Base-by-base conservation (phyloP, 2,113 vertebrate genomes). In the Percopsis transmontana region DNA sequence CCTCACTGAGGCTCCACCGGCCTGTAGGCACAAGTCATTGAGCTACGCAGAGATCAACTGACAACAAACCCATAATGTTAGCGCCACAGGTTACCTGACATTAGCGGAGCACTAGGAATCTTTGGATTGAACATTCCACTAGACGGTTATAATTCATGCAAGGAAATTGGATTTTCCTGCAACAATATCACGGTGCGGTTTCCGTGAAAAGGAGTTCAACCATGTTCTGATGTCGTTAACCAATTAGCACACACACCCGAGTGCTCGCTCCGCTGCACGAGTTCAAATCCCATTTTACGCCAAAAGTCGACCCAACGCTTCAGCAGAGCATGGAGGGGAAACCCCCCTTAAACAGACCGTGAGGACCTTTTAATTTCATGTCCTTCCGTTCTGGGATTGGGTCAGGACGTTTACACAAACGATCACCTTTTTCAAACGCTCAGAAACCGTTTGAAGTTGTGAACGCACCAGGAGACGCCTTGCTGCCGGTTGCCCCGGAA, bases 211-310 rank as follows among this genome's bases (percentile, higher is more conserved):
- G 41, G 75, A 56, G 44, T 72, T 47, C 79, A 15, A 10, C 53
- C 33, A 33, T 55, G 13, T n/a, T 33, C 83, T 47, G 77, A 77
- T 81, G 63, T 72, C 70, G 66, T 77, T 73, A 86, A 74, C 73
- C 82, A 48, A 68, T 86, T 82, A 82, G 79, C 64, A 70, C 63
- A 50, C 72, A 71, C 70, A 8, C 45, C 57, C n/a, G n/a, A n/a
- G 20, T 73, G 70, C 48, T 55, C 5, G 68, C 70, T 68, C 63
- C 57, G 66, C 74, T 72, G 65, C 79, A 83, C 70, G 80, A 64
- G 59, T 75, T 83, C 72, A 71, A 86, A 87, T 90, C 87, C 82
- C 74, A 82, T 90, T 90, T 88, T 84, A 88, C 87, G 86, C 70
- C 40, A 19, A 41, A 33, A 7, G 52, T 63, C 79, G 68, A 86